These are phyloP conservation scores for Crematogaster levior DNA, from an alignment of 2,888 invertebrate species.

Conservation along the genomic window DNA sequence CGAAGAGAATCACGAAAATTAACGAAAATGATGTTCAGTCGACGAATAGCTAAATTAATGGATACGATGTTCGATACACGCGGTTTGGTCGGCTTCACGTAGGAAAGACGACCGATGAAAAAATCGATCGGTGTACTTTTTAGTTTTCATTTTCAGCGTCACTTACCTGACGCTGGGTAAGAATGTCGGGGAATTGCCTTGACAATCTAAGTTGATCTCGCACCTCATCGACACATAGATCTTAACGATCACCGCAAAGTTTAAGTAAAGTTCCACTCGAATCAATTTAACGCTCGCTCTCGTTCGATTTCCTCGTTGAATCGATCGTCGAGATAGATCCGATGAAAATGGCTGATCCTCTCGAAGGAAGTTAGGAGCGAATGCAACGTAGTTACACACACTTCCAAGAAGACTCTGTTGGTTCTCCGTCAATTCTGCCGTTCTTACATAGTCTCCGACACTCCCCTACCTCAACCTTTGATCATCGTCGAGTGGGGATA, in stretches of 20 bases:
- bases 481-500: conserved; percentile 63
- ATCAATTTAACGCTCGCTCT: not conserved
- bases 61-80: too few species aligned
- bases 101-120: too few species aligned
- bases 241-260: conserved; percentile 53
- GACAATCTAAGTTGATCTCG: conserved; percentile 84
- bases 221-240: conserved; percentile 85
- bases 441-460: conserved; percentile 76
- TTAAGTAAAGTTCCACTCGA: not conserved
- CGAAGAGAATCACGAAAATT: too few species aligned
- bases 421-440: conserved; percentile 65
- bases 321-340: not conserved
- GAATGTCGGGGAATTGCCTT: conserved; percentile 84
- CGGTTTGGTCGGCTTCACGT: not conserved
- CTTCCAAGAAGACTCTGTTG: conserved; percentile 77
- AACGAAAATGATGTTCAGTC: too few species aligned
- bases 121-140: too few species aligned
- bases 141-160: not conserved
- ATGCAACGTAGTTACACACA: not conserved
- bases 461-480: conserved; percentile 68
- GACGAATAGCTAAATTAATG: too few species aligned
- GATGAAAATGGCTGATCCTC: not conserved
- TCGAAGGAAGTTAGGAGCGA: conserved; percentile 21
- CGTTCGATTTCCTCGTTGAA: not conserved
- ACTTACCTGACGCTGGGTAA: conserved; percentile 83